Base-by-base conservation (phyloP, 2,797 vertebrate genomes). In the Calcarius lapponicus region DNA sequence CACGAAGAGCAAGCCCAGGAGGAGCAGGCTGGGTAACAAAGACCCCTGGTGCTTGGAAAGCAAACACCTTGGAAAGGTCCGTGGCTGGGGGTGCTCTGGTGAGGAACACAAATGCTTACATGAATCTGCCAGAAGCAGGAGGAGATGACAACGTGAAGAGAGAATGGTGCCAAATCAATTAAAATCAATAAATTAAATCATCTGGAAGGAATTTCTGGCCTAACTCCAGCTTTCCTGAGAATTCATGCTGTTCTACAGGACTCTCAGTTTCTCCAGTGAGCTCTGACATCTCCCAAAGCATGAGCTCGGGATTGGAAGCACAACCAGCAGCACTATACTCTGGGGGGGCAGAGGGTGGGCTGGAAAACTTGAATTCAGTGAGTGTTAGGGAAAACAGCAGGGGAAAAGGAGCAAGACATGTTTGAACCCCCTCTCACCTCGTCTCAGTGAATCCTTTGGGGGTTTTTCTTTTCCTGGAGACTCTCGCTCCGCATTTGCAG, bases 391-490 rank as follows among this genome's bases (percentile, higher is more conserved):
- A 25, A 75, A 72, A 26, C 6, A 36, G 58, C 17, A 28, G 21
- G 32, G 24, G 69, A 86, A 50, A 69, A 79, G n/a, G 12, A 93
- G 31, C 10, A 75, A 61, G 66, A 29, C 3, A 1, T 1, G 7
- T 53, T 19, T 73, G 56, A 82, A 67, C 10, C 8, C 24, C 16
- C 11, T 62, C 96, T 97, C 88, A 97, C 97, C 97, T 97, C 50
- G 14, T 53, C 62, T 96, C 56, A 94, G 6, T 8, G 92, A 88
- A 16, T 97, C 96, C 31, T 90, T 86, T 7, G 76, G 31, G 34
- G 36, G 5, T 38, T 86, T 91, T 58, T 92, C 73, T 34, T 74
- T 93, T 36, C 88, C 88, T 38, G 21, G 21, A 10, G 40, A 16
- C 21, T 95, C 93, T 47, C 0, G 10, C 24, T 79, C 89, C 0